Base-by-base conservation (phyloP, 2,888 invertebrate species). In the Apotomis turbidana region DNA sequence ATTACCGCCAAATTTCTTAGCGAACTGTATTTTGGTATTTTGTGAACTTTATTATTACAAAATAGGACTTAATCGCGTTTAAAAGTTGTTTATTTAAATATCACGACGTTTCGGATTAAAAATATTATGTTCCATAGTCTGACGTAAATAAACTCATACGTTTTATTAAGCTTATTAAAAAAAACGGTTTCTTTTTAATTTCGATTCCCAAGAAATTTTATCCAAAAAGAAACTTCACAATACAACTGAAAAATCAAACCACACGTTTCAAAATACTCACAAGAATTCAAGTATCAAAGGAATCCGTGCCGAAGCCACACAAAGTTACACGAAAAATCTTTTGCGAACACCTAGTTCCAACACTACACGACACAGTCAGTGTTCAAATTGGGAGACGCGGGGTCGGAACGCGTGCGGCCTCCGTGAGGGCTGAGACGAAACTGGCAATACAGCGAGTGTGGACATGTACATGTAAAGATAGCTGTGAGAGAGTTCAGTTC, bases 281-380 rank as follows among this genome's bases (percentile, higher is more conserved):
- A 61, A 57, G 46, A 61, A 36, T 27, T 41, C 36, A 5, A 61
- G 38, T 38, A 38, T 61, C 52, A 62, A 71, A 51, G 36, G 71
- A 67, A 71, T 71, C 71, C 71, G 55, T 61, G 61, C 60, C 44
- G 15, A 60, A 69, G 52, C 15, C 63, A 61, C 71, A 71, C 67
- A 67, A 67, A 62, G 55, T 55, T 46, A 55, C 71, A 71, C 71
- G n/a, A 67, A 67, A 66, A 67, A 62, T 71, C 59, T 71, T 59
- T 59, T 66, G 57, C 38, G 36, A 38, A 61, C 67, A 67, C 71
- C 15, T 60, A 74, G 74, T 74, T 59, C 55, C 9, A 44, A 27
- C 66, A 66, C 78, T 80, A 78, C 76, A 71, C 70, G 68, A 73
- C 75, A 72, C 63, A 73, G 78, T 59, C 72, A 74, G 74, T 75